These are phyloP conservation scores for Subanguina moxae DNA, from an alignment of 1,140 invertebrate genomes.

Conservation along the genomic window DNA sequence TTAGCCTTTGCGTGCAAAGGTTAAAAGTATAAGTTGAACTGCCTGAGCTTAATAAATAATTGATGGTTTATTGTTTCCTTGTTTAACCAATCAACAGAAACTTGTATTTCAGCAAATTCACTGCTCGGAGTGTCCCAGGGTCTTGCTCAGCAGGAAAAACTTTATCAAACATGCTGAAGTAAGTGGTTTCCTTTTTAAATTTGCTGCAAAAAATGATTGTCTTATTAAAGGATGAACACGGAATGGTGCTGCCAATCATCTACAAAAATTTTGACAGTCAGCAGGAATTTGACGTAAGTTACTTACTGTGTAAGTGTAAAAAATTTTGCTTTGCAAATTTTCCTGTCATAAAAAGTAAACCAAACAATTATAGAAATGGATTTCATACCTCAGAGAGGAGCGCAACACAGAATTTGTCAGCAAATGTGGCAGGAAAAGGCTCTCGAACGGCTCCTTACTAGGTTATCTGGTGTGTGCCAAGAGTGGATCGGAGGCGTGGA, in stretches of 20 bases:
- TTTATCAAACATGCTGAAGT: constrained; percentile 12
- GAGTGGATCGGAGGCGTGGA: constrained; percentile 7
- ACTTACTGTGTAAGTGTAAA: background rate
- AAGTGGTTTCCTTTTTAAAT: background rate
- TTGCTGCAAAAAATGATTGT: background rate
- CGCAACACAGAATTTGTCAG: constrained; percentile 20
- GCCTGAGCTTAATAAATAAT: too few relatives aligned
- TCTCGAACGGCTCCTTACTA: constrained; percentile 17
- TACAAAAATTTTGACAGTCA: constrained; percentile 18
- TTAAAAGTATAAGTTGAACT: too few relatives aligned
- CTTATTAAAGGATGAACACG: constrained; percentile 16
- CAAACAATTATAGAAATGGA: constrained; percentile 19
- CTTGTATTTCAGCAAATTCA: constrained; percentile 18
- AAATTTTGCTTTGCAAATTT: background rate
- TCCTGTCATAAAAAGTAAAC: background rate
- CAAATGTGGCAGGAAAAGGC: constrained; percentile 20
- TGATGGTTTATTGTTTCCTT: too few relatives aligned
- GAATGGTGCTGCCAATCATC: constrained; percentile 18
- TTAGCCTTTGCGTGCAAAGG: too few relatives aligned
- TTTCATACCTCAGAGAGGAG: constrained; percentile 9
- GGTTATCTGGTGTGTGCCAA: constrained; percentile 14
- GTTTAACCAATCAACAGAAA: too few relatives aligned
- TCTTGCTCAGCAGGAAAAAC: constrained; percentile 13
- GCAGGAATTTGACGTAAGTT: constrained; percentile 20
- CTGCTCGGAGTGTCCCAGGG: constrained; percentile 21